phyloP scores from a whole-genome alignment of 2,888 invertebrate species.

The Chrysodeixis includens region DNA sequence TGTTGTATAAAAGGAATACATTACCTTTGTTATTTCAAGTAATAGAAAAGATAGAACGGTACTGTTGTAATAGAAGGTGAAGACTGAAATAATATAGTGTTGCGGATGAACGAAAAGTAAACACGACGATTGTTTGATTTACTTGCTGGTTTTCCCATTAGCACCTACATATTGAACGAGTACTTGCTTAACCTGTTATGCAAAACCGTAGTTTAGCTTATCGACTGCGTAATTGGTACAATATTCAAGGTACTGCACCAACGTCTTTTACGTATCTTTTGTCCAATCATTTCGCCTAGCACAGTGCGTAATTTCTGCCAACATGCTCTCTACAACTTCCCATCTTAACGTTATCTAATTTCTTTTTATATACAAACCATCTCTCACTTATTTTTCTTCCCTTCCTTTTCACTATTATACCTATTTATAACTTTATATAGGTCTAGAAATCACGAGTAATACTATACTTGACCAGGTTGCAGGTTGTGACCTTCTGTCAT shows the following conservation, averaged over 20 bases:
- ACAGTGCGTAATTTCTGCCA: not conserved
- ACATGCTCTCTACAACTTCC: too few species aligned
- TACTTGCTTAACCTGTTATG: not conserved
- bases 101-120: not conserved
- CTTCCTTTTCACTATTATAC: too few species aligned
- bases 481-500: not conserved
- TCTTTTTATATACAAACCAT: too few species aligned
- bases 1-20: too few species aligned
- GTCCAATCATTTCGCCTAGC: not conserved
- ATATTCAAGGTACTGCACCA: not conserved
- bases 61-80: not conserved
- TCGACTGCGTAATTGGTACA: not conserved
- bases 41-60: not conserved
- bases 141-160: not conserved
- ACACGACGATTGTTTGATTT: not conserved
- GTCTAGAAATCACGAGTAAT: not conserved
- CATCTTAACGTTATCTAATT: too few species aligned
- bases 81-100: too few species aligned
- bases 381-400: too few species aligned
- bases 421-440: not conserved
- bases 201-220: not conserved
- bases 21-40: too few species aligned
- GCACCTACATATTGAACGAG: not conserved
- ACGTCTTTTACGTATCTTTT: not conserved
- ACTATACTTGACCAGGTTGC: not conserved